Percentiles rank a stretch among this genome's conserved stretches.
Evolutionary conservation across 35 echinoderm and acorn worm species (phyloP).

Genomic region (Apostichopus japonicus): DNA sequence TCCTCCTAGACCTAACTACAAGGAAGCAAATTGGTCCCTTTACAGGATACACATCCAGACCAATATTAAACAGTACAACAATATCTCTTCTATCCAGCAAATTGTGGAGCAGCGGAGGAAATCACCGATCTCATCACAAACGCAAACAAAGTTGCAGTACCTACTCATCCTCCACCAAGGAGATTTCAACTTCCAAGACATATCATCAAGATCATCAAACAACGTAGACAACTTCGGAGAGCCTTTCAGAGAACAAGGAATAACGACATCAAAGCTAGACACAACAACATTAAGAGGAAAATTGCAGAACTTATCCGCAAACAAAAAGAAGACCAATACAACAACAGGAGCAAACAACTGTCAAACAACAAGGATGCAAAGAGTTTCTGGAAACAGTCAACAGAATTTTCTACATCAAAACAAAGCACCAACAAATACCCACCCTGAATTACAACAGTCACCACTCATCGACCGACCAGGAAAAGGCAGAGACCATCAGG

Average conservation of each 20-base stretch:
- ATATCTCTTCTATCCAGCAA: background rate
- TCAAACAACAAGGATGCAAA: too few relatives aligned
- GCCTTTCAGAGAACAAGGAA: background rate
- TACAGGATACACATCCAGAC: background rate
- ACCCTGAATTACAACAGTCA: too few relatives aligned
- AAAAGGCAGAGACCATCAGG: background rate
- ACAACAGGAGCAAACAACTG: too few relatives aligned
- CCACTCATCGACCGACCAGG: background rate
- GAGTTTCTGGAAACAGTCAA: too few relatives aligned
- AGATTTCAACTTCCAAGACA: slow-evolving; percentile 4
- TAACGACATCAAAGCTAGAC: background rate
- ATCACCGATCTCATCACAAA: background rate
- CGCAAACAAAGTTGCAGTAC: background rate
- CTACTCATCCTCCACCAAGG: background rate
- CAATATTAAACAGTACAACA: background rate
- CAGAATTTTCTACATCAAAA: background rate
- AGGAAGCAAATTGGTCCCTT: background rate
- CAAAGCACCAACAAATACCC: slow-evolving; percentile 44
- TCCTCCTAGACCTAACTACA: background rate
- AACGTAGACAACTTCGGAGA: background rate
- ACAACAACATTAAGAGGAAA: background rate
- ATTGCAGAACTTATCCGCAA: background rate
- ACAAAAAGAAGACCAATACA: too few relatives aligned
- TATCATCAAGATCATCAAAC: background rate
- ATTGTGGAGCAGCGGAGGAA: background rate